These are phyloP conservation scores for Benthosema pterotum DNA, from an alignment of 2,797 vertebrate species.

Conservation along the genomic window DNA sequence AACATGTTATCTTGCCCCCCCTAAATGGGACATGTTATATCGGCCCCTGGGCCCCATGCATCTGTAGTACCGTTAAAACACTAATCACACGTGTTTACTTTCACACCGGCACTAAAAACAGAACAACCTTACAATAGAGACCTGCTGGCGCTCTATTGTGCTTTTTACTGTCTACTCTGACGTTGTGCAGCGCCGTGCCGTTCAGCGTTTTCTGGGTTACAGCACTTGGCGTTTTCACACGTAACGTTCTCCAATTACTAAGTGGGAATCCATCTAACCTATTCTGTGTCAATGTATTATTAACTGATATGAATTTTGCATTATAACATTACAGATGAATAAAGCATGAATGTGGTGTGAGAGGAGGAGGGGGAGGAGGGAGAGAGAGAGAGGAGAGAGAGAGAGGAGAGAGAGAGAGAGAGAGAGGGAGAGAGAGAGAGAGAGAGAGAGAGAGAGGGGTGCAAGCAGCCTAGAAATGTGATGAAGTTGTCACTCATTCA, in stretches of 20 bases:
- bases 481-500: constrained; percentile 52
- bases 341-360: constrained; percentile 50
- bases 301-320: constrained; percentile 66
- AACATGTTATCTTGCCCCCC: too few species aligned
- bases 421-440: neutral
- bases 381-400: constrained; percentile 10
- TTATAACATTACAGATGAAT: constrained; percentile 64
- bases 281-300: constrained; percentile 57
- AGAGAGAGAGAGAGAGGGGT: constrained; percentile 11
- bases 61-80: too few species aligned
- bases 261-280: constrained; percentile 52
- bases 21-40: too few species aligned
- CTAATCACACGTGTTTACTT: too few species aligned
- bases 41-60: too few species aligned
- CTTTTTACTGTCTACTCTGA: too few species aligned
- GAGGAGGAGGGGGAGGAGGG: constrained; percentile 6
- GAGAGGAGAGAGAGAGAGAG: neutral
- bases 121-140: too few species aligned
- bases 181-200: too few species aligned
- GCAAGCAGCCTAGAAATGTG: constrained; percentile 49
- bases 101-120: too few species aligned
- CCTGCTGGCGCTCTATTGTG: too few species aligned
- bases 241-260: constrained; percentile 50
- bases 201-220: too few species aligned
- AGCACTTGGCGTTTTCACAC: too few species aligned